phyloP scores from a whole-genome alignment of 2,888 invertebrate species.

The Neoascia interrupta region DNA sequence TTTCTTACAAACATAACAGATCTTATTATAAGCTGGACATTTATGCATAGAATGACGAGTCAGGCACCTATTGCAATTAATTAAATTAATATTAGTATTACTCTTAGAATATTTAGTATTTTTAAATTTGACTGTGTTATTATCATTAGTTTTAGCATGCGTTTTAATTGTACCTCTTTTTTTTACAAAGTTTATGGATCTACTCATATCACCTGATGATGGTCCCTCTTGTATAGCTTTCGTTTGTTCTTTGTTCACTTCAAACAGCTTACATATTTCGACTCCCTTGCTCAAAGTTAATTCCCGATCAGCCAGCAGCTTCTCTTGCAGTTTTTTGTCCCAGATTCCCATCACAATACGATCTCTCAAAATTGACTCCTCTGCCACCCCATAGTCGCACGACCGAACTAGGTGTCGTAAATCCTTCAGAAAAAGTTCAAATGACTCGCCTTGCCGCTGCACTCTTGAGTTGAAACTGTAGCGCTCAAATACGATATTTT shows the following conservation, averaged over 20 bases:
- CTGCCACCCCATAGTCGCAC: slow-evolving; percentile 22
- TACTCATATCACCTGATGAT: not conserved
- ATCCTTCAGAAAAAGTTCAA: slow-evolving; percentile 23
- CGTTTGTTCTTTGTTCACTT: slow-evolving; percentile 29
- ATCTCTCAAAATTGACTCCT: slow-evolving; percentile 37
- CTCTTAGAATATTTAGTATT: not conserved
- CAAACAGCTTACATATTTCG: slow-evolving; percentile 35
- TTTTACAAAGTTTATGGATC: slow-evolving; percentile 17
- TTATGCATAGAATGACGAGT: slow-evolving; percentile 29
- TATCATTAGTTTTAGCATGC: slow-evolving; percentile 9
- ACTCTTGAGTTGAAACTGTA: slow-evolving; percentile 13
- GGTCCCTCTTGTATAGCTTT: slow-evolving; percentile 17
- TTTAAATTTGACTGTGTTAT: not conserved
- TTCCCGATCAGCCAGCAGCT: slow-evolving; percentile 27
- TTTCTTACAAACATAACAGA: slow-evolving; percentile 30
- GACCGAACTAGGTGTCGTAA: slow-evolving; percentile 18
- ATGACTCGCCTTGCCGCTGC: slow-evolving; percentile 20
- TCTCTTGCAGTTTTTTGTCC: slow-evolving; percentile 21
- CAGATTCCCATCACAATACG: slow-evolving; percentile 24
- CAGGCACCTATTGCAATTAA: slow-evolving; percentile 23
- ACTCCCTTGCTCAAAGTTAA: slow-evolving; percentile 23
- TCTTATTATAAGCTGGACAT: slow-evolving; percentile 40
- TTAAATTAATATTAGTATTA: too few relatives aligned
- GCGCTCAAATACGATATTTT: slow-evolving; percentile 28
- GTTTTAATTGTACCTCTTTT: slow-evolving; percentile 9